Conservation (phyloP, 2,888 invertebrate genomes). For the Lissonota sp. region DNA sequence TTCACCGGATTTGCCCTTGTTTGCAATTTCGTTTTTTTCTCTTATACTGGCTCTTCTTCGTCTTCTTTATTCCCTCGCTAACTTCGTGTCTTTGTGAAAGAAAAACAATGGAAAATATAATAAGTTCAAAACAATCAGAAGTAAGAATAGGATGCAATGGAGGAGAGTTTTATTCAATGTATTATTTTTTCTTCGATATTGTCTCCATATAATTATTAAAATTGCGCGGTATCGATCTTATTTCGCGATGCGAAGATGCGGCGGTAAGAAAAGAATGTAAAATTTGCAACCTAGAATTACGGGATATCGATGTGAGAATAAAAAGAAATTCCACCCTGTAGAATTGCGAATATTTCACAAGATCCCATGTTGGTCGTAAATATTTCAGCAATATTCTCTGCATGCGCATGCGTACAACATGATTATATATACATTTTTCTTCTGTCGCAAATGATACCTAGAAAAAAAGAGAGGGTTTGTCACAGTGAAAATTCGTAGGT, state of each 20-base stretch:
- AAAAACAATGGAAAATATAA: background rate
- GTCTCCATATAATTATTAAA: background rate
- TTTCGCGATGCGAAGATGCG: background rate
- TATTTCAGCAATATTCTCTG: background rate
- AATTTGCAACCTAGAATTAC: background rate
- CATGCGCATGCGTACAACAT: slow-evolving; percentile 15
- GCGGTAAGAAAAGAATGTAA: background rate
- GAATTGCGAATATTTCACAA: slow-evolving; percentile 1
- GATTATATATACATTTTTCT: slow-evolving; percentile 12
- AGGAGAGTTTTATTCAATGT: background rate
- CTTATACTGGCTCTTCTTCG: no score
- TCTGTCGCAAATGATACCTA: background rate
- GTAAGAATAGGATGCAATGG: background rate
- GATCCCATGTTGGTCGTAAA: background rate
- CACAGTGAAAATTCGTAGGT: background rate
- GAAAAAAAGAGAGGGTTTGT: slow-evolving; percentile 9
- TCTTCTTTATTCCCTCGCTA: no score
- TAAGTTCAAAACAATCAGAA: background rate
- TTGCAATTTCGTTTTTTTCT: background rate
- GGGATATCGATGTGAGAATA: background rate
- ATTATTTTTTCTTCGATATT: background rate
- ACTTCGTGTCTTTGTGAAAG: no score
- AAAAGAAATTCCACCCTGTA: background rate
- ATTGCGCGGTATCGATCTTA: background rate
- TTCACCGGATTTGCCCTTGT: background rate